These are phyloP conservation scores for Heliconius sara DNA, from an alignment of 2,888 invertebrate genomes.

Conservation along the genomic window DNA sequence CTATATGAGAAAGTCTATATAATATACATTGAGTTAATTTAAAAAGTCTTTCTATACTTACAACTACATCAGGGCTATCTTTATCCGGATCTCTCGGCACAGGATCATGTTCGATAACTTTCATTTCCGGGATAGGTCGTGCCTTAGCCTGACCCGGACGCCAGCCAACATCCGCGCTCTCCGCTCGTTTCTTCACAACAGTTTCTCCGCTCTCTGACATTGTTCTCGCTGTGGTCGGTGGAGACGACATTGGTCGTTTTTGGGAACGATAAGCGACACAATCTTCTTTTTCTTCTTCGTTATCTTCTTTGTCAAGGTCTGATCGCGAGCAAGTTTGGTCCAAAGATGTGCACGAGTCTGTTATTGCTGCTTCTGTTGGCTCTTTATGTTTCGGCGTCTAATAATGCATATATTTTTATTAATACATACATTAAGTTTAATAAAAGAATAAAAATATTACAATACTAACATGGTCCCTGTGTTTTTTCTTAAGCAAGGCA, in stretches of 20 bases:
- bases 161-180: constrained; percentile 52
- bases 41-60: constrained; percentile 54
- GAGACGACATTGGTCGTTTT: constrained; percentile 52
- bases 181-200: constrained; percentile 59
- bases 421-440: neutral
- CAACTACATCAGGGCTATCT: constrained; percentile 70
- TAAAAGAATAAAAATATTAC: neutral
- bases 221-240: constrained; percentile 55
- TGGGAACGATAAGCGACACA: constrained; percentile 50
- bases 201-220: constrained; percentile 53
- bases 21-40: neutral
- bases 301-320: constrained; percentile 59
- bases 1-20: neutral
- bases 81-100: constrained; percentile 74
- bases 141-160: constrained; percentile 61
- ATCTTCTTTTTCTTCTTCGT: constrained; percentile 53
- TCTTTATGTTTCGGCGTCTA: constrained; percentile 68
- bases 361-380: constrained; percentile 51
- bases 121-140: constrained; percentile 67
- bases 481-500: constrained; percentile 73
- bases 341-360: constrained; percentile 59
- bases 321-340: constrained; percentile 57
- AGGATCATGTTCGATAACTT: constrained; percentile 50
- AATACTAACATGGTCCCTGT: constrained; percentile 45
- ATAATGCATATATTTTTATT: neutral